Base-by-base conservation (phyloP, 1,140 invertebrate species). In the Saxidomus purpurata region DNA sequence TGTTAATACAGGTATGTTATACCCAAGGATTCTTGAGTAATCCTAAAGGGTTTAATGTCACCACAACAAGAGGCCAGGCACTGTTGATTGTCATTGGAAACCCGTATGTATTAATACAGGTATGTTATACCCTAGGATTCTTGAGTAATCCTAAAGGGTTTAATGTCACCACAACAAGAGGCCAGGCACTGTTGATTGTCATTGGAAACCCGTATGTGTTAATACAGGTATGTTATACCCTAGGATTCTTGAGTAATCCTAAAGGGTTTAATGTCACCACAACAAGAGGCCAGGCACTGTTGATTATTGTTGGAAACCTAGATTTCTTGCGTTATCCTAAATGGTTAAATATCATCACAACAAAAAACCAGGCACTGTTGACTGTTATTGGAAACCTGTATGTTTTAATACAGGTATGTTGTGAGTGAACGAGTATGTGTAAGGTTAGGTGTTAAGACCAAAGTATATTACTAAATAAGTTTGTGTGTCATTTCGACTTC, bases 91-190 rank as follows among this genome's bases (percentile, higher is more conserved):
- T 99, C 80, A 96, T 99, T 90, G 98, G 98, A 43, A 98, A 99
- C 96, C 98, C 98, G 1, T 96, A 97, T 94, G 94, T 98, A 4
- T 95, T 99, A 47, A n/a, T 49, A 84, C 71, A 81, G 74, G 89
- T 90, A 80, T 28, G 69, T 25, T 25, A 15, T 87, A 36, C 97
- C 19, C 89, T 96, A 9, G 95, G 95, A 19, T 96, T 96, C 87
- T 90, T 96, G 8, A 94, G 94, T 88, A 96, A 95, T 90, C 93
- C 94, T 6, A 96, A 95, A 87, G 84, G 95, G 43, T 97, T 99
- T 91, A 99, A 99, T 96, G 98, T 99, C 1, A 97, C 98, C 13
- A 96, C 98, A 34, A 98, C 98, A 13, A 96, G 98, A 92, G 98
- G 98, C 13, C 97, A 98, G 92, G 96, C 97, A 22, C 95, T 98